These are phyloP conservation scores for Eupsilia transversa DNA, from an alignment of 2,888 invertebrate genomes.

Conservation along the genomic window DNA sequence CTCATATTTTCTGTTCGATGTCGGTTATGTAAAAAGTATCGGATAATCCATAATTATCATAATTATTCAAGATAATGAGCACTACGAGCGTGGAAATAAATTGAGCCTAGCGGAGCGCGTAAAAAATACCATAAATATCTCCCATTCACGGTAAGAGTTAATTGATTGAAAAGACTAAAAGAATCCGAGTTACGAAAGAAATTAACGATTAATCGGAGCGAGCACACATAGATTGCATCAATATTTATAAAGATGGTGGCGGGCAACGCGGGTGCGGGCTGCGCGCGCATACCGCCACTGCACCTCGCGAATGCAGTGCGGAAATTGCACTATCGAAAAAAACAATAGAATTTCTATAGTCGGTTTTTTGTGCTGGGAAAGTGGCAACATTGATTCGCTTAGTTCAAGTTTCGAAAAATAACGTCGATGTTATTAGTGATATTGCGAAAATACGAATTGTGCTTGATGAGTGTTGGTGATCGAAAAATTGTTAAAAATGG, in stretches of 20 bases:
- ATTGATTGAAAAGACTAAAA: slow-evolving; percentile 65
- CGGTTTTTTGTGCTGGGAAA: slow-evolving; percentile 64
- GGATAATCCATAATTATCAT: slow-evolving; percentile 44
- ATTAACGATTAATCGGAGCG: slow-evolving; percentile 86
- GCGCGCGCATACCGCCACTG: slow-evolving; percentile 81
- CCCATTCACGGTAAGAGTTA: slow-evolving; percentile 62
- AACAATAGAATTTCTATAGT: slow-evolving; percentile 63
- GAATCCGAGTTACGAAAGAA: slow-evolving; percentile 82
- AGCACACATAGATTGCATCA: slow-evolving; percentile 86
- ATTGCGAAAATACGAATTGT: slow-evolving; percentile 56
- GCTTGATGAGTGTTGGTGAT: slow-evolving; percentile 62
- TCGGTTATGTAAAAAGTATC: slow-evolving; percentile 53
- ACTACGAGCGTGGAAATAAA: slow-evolving; percentile 49
- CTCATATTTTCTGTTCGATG: slow-evolving; percentile 26
- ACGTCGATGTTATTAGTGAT: slow-evolving; percentile 59
- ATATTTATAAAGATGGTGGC: slow-evolving; percentile 86
- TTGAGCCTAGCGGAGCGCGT: slow-evolving; percentile 26
- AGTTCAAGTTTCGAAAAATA: slow-evolving; percentile 59
- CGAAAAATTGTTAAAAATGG: slow-evolving; percentile 74
- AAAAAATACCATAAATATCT: slow-evolving; percentile 54
- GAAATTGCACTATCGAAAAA: slow-evolving; percentile 71
- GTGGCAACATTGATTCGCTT: slow-evolving; percentile 61
- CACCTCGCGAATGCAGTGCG: slow-evolving; percentile 85
- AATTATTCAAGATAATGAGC: slow-evolving; percentile 44
- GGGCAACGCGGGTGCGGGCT: slow-evolving; percentile 70